Conservation (phyloP, 2,888 invertebrate genomes). For the Sericinus montela region DNA sequence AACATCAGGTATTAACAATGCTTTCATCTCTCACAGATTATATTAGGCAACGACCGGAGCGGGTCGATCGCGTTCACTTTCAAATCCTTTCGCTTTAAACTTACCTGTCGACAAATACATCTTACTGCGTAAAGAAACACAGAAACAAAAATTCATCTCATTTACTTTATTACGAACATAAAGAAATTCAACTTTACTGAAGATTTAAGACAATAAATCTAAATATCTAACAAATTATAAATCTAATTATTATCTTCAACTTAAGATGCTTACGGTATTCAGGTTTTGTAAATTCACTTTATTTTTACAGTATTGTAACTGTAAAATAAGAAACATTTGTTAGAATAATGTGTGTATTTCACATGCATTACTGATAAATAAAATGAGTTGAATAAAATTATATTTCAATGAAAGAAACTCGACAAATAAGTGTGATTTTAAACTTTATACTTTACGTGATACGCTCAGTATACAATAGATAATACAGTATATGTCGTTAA, state of each 20-base stretch:
- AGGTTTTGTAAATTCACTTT: too few species aligned
- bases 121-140: not conserved
- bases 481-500: slow-evolving; percentile 7
- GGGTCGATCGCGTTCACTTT: slow-evolving; percentile 30
- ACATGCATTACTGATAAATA: too few species aligned
- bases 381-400: too few species aligned
- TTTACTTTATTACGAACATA: too few species aligned
- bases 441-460: not conserved
- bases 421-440: not conserved
- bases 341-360: too few species aligned
- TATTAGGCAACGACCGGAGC: slow-evolving; percentile 29
- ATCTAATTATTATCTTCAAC: not conserved
- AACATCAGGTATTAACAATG: slow-evolving; percentile 24
- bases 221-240: too few species aligned
- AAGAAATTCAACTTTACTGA: too few species aligned
- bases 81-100: slow-evolving; percentile 31
- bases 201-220: too few species aligned
- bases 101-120: not conserved
- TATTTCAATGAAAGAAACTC: too few species aligned
- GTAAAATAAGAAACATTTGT: too few species aligned
- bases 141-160: too few species aligned
- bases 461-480: not conserved
- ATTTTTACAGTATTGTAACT: too few species aligned
- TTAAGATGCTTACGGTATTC: not conserved
- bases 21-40: slow-evolving; percentile 27